Base-by-base conservation (phyloP, 2,888 invertebrate species). In the Diplolepis rosae region DNA sequence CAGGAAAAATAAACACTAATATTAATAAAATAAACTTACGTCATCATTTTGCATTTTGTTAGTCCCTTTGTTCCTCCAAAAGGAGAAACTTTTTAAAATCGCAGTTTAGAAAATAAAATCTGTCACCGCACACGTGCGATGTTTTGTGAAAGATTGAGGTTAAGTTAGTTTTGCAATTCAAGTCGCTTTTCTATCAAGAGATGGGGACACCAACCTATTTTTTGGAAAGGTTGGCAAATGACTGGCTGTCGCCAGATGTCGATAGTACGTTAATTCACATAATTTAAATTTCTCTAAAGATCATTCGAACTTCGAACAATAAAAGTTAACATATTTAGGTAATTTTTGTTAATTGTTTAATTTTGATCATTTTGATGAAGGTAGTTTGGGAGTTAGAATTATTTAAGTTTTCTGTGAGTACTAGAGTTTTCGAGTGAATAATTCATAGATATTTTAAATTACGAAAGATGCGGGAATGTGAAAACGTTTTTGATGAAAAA, bases 11-110 rank as follows among this genome's bases (percentile, higher is more conserved):
- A 67, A 6, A 66, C 48, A 66, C 54, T 24, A 18, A 22, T 9
- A 42, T 51, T 27, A 24, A 2, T 35, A 22, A 30, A 51, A n/a
- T 65, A 67, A 28, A 91, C 94, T 93, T 89, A 96, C 96, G 89
- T 96, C 96, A 89, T 96, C 96, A 90, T 95, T 94, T 89, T 96
- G 96, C 96, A 96, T 96, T 90, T 90, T 93, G 22, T 4, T 1
- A 5, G 2, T 35, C 18, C 22, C 22, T 24, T 2, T 35, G 24
- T 24, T 24, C 39, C 11, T 9, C 13, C 13, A n/a, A 6, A 56
- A 35, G 22, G 32, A 18, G 15, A 1, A 56, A 61, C 24, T 39
- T 3, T 15, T 61, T 61, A 24, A 9, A 30, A 61, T 35, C 18
- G 4, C 22, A 35, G 22, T 24, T 35, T 2, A 39, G n/a, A 35